Conservation (phyloP, 2,888 invertebrate species). For the Ellobium chinense region DNA sequence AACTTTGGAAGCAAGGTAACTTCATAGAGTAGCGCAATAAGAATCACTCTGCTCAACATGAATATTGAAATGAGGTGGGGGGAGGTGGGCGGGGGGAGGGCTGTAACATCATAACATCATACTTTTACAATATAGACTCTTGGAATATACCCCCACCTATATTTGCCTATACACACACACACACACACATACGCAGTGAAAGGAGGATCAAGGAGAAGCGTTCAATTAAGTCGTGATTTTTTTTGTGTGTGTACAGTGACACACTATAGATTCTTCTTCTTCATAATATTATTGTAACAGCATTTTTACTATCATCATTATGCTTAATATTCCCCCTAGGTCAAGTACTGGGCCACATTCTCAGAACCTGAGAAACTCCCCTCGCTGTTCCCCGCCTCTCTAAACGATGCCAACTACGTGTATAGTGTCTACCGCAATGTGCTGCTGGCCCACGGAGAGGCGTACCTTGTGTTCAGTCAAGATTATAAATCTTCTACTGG, state of each 20-base stretch:
- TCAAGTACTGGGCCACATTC: slow-evolving; percentile 86
- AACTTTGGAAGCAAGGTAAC: slow-evolving; percentile 71
- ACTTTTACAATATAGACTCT: no score
- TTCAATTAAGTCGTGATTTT: neutral
- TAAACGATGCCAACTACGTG: neutral
- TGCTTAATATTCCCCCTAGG: slow-evolving; percentile 44
- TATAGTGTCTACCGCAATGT: slow-evolving; percentile 40
- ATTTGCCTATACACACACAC: no score
- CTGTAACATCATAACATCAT: no score
- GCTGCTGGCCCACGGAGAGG: slow-evolving; percentile 48
- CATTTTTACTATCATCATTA: neutral
- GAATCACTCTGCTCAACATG: no score
- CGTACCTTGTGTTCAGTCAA: slow-evolving; percentile 46
- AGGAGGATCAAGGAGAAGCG: no score
- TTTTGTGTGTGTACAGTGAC: neutral
- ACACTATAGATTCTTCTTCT: neutral
- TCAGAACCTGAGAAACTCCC: slow-evolving; percentile 84
- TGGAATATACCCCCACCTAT: no score
- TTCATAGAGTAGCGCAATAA: no score
- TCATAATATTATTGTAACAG: neutral
- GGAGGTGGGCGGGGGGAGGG: no score
- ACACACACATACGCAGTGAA: no score
- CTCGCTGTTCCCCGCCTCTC: neutral
- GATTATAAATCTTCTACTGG: slow-evolving; percentile 45
- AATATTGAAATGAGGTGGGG: no score